phyloP scores from a whole-genome alignment of 2,113 vertebrate genomes.

The Motacilla alba region DNA sequence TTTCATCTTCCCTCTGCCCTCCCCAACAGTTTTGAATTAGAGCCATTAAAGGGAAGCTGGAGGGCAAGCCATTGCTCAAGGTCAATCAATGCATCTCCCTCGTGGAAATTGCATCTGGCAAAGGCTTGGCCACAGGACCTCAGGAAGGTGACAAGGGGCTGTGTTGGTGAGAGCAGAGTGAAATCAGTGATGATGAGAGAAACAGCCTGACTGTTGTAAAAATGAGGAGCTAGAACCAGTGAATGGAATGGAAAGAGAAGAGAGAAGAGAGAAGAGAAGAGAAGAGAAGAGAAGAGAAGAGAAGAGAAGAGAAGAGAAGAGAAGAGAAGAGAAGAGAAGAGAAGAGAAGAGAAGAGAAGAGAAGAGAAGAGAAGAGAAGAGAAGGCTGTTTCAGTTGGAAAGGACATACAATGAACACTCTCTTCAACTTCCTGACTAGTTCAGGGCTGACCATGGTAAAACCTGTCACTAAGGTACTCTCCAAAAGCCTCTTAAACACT shows the following conservation, averaged over 20 bases:
- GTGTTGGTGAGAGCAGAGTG: background rate
- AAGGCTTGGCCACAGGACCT: background rate
- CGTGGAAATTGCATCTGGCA: rapidly evolving
- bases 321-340: no score
- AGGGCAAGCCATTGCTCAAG: background rate
- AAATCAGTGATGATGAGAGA: background rate
- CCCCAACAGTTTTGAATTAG: background rate
- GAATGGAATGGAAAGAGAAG: background rate
- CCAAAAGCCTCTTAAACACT: background rate
- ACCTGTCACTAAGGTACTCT: background rate
- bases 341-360: no score
- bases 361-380: background rate
- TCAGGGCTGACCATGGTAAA: background rate
- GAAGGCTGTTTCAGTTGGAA: background rate
- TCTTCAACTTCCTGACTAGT: background rate
- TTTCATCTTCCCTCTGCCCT: background rate
- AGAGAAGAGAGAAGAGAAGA: no score
- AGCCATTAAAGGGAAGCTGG: background rate
- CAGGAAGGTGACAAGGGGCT: background rate
- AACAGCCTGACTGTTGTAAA: background rate
- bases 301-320: no score
- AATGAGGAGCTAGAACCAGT: background rate
- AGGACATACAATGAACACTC: background rate
- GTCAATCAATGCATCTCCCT: background rate
- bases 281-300: no score